A percentile compares a stretch with the other conserved stretches of the same genome.
Conservation (phyloP, 2,797 vertebrate species). For the Arrhamphus sclerolepis region DNA sequence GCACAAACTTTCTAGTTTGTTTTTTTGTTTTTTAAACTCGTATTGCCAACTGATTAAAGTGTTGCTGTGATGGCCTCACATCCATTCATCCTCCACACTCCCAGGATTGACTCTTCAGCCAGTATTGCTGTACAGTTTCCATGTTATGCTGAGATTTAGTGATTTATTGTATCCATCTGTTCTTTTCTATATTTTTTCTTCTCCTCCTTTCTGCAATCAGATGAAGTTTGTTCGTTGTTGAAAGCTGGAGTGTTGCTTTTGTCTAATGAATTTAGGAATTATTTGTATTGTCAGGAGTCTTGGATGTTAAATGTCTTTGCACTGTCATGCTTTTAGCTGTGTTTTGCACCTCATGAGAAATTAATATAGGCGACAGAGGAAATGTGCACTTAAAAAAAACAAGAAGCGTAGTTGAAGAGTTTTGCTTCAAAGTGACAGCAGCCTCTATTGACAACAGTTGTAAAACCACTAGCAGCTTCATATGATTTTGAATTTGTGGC, state of each 20-base stretch:
- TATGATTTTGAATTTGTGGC: not conserved
- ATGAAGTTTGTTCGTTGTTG: slow-evolving; percentile 24
- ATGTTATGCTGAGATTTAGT: not conserved
- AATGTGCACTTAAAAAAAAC: slow-evolving; percentile 47
- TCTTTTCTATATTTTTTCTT: slow-evolving; percentile 14
- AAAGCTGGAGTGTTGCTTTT: slow-evolving; percentile 35
- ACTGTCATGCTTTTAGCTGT: slow-evolving; percentile 76
- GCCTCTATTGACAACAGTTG: not conserved
- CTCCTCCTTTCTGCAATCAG: slow-evolving; percentile 36
- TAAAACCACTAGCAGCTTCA: slow-evolving; percentile 20
- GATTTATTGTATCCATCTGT: not conserved
- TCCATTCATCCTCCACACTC: not conserved
- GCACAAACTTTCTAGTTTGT: slow-evolving; percentile 46
- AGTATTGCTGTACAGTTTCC: slow-evolving; percentile 82
- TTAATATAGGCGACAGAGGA: slow-evolving; percentile 32
- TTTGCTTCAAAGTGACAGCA: not conserved
- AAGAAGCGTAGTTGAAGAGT: slow-evolving; percentile 18
- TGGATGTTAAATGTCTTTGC: slow-evolving; percentile 67
- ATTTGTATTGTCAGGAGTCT: slow-evolving; percentile 46
- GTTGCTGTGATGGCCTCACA: slow-evolving; percentile 56
- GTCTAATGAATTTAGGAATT: slow-evolving; percentile 34
- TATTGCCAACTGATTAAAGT: slow-evolving; percentile 79
- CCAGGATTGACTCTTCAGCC: slow-evolving; percentile 40
- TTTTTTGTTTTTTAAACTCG: slow-evolving; percentile 50
- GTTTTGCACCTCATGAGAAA: slow-evolving; percentile 76